Conservation (phyloP, 1,140 invertebrate genomes). For the Brachionus calyciflorus region DNA sequence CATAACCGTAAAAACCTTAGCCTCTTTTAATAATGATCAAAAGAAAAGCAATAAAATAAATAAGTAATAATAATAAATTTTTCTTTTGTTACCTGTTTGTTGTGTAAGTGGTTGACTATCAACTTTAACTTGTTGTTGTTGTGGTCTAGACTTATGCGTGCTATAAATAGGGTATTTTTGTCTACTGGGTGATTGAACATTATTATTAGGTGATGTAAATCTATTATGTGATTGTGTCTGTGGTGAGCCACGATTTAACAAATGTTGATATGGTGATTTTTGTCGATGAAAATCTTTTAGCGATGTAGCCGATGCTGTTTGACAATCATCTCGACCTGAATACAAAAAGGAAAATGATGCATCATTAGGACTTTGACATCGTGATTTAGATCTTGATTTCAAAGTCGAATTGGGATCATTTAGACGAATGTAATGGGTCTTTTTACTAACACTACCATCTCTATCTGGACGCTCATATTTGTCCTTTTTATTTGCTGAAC, state of each 20-base stretch:
- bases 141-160: neutral
- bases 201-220: neutral
- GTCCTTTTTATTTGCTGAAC: neutral
- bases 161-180: slow-evolving; percentile 3
- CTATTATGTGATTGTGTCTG: slow-evolving; percentile 36
- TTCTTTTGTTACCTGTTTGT: too few relatives aligned
- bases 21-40: too few relatives aligned
- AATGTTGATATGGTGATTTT: slow-evolving; percentile 16
- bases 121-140: neutral
- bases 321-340: slow-evolving; percentile 40
- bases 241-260: neutral
- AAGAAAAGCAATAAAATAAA: too few relatives aligned
- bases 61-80: too few relatives aligned
- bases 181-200: neutral
- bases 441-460: neutral
- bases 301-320: slow-evolving; percentile 20
- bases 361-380: slow-evolving; percentile 40
- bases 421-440: slow-evolving; percentile 23
- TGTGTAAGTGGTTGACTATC: neutral
- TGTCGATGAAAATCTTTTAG: slow-evolving; percentile 28
- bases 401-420: slow-evolving; percentile 11
- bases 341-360: slow-evolving; percentile 41
- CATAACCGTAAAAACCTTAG: too few relatives aligned
- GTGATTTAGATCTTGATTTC: slow-evolving; percentile 19
- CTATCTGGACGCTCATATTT: neutral